Base-by-base conservation (phyloP, 2,113 vertebrate species). In the Haemorhous mexicanus region DNA sequence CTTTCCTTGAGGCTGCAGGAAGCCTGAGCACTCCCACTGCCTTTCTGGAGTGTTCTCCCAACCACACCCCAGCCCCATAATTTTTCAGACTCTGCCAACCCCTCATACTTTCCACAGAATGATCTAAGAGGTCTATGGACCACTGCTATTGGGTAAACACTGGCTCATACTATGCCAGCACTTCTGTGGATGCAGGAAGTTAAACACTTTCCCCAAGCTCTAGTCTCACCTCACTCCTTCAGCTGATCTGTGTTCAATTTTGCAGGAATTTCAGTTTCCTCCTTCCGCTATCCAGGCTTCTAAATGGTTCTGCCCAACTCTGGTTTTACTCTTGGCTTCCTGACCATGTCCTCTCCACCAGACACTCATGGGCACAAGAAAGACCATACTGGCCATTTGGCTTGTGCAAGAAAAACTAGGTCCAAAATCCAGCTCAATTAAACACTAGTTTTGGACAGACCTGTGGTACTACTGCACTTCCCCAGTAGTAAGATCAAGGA, bases 351-450 rank as follows among this genome's bases (percentile, higher is more conserved):
- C 21, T 35, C 27, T 13, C 19, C 10, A 52, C 30, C n/a, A 62
- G 20, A 7, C 28, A 55, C 26, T 15, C 44, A 61, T 3, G 43
- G 32, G 15, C 72, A 72, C 6, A 7, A 53, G 13, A 27, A 5
- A 6, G 4, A 80, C 11, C 3, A 1, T 2, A 2, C 39, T 19
- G 6, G 37, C 26, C 18, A 3, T 49, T 35, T 41, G 30, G 32
- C 35, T 74, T 39, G 17, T 16, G 13, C 59, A 75, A 61, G 33
- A 52, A 84, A 73, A 67, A 67, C 18, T 72, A 37, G 19, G 33
- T 69, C 23, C 33, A 61, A 44, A 90, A 82, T 32, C 33, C 55
- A 85, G 39, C 39, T 59, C 28, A 39, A 14, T 7, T 35, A 3
- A 63, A 59, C 16, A 13, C 2, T 23, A 28, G 7, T 28, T 81